Conservation (phyloP, 2,888 invertebrate genomes). For the Ferrisia virgata region DNA sequence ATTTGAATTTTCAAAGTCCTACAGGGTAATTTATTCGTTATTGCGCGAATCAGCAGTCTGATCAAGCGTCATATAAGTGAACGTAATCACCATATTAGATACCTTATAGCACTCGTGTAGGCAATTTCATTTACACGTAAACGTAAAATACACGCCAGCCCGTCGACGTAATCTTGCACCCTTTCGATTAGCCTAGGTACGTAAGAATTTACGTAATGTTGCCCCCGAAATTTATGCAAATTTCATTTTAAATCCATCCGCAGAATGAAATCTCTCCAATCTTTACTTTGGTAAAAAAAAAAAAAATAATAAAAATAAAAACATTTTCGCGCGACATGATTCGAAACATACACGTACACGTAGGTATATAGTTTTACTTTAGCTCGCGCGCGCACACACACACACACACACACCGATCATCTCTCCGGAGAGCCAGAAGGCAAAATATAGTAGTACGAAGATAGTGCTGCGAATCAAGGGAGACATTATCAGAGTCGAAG, state of each 20-base stretch:
- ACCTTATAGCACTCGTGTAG: background rate
- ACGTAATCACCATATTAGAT: background rate
- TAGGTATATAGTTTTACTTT: background rate
- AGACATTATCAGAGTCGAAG: background rate
- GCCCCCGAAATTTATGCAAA: background rate
- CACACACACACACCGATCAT: no score
- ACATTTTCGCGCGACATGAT: background rate
- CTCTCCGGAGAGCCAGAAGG: background rate
- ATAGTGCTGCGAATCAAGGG: background rate
- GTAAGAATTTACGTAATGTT: background rate
- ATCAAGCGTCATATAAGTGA: no score
- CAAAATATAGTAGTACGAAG: background rate
- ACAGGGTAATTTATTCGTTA: background rate
- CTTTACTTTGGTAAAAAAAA: background rate
- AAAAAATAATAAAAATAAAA: no score
- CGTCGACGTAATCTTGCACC: background rate
- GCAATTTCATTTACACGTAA: background rate
- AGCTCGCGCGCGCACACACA: no score
- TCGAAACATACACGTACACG: background rate
- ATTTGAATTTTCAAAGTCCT: conserved; percentile 6
- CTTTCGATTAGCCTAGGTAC: background rate
- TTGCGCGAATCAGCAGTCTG: background rate
- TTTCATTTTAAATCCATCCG: background rate
- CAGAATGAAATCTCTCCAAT: background rate
- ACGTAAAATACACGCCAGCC: no score